These are phyloP conservation scores for Chironomus tepperi DNA, from an alignment of 1,140 invertebrate genomes.

Conservation along the genomic window DNA sequence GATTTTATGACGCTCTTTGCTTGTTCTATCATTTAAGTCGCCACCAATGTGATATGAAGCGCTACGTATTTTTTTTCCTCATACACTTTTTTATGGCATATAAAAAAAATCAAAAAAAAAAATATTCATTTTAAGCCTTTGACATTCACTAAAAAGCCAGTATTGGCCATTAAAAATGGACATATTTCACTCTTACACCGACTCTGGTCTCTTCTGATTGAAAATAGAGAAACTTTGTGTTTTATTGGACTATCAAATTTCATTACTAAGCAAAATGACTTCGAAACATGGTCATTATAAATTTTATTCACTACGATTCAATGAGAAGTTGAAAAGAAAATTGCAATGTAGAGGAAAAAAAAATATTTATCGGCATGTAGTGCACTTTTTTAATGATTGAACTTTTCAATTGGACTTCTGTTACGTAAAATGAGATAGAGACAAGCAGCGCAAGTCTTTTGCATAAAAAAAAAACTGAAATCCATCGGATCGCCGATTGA, in stretches of 20 bases:
- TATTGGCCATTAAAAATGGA: background rate
- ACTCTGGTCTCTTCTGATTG: background rate
- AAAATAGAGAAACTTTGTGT: slow-evolving; percentile 17
- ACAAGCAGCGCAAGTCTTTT: too few relatives aligned
- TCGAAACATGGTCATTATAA: background rate
- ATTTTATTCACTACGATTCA: background rate
- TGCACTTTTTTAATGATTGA: background rate
- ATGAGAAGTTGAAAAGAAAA: background rate
- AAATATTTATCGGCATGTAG: background rate
- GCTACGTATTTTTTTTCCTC: background rate
- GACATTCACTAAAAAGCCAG: background rate
- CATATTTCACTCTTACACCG: background rate
- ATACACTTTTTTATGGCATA: background rate
- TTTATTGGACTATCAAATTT: slow-evolving; percentile 23
- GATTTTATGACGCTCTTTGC: slow-evolving; percentile 12
- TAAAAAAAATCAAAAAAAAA: slow-evolving; percentile 15
- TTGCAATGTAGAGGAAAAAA: background rate
- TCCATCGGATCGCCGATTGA: too few relatives aligned
- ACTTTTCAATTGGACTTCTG: background rate
- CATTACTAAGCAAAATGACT: slow-evolving; percentile 10
- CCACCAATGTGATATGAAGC: background rate
- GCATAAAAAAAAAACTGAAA: too few relatives aligned
- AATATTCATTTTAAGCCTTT: slow-evolving; percentile 2
- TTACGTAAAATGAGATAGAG: background rate
- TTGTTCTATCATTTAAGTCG: slow-evolving; percentile 8